Evolutionary conservation across 2,113 vertebrate species (phyloP), one percentile per base, ranked within the genome.

Genomic region (Paracanthobrama guichenoti): DNA sequence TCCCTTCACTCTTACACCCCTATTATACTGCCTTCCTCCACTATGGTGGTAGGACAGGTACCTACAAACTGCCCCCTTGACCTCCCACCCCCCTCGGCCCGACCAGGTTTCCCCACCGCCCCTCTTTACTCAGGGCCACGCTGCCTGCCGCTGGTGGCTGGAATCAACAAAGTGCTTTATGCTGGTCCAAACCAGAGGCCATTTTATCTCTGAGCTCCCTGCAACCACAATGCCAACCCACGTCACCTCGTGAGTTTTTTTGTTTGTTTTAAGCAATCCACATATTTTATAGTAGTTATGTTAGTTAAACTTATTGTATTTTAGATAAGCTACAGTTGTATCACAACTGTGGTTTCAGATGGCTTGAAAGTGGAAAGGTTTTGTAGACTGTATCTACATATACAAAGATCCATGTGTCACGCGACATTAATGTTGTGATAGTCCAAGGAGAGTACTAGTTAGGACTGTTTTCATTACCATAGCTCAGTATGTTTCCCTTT

Each of bases 401-500:
- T 59, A 35, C 77, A 44, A 31, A 79, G 18, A 50, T 69, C 46
- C 64, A 81, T 81, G 48, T 71, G 79, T 69, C 20, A 57, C 20
- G 13, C 26, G 1, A 20, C 62, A n/a, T 69, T 48, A 53, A 53
- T 42, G 48, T 42, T 78, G 28, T 24, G 6, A 31, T 31, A 79
- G 59, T 79, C 44, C 62, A 69, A 69, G 12, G 42, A 53, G 46
- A 55, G 48, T 71, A 18, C 31, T 71, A 81, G 79, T 39, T 81
- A 81, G 71, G 62, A 81, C 11, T 35, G 64, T 26, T 67, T 83
- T 83, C 67, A 77, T 85, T 74, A 80, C 60, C 55, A 1, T 84
- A 79, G 83, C 83, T 88, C 16, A 24, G 73, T 83, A 44, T 60
- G 75, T 72, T 83, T 86, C 46, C 50, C 64, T 79, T 84, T 79